Percentiles rank a stretch among this genome's conserved stretches.
phyloP scores from a whole-genome alignment of 2,113 vertebrate genomes.

The Python bivittatus region DNA sequence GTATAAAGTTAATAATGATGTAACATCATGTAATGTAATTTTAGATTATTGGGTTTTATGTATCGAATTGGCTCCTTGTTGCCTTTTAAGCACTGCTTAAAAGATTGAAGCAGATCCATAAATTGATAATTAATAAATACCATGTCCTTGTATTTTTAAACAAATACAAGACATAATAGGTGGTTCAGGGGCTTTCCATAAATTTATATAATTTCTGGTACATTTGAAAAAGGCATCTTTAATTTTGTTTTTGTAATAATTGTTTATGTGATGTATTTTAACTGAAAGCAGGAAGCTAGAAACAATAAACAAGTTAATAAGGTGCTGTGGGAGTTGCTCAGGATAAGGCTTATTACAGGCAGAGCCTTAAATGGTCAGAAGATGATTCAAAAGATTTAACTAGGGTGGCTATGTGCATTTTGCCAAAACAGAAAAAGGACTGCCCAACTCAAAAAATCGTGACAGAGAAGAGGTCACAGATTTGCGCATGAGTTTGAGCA shows the following conservation, averaged over 20 bases:
- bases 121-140: background rate
- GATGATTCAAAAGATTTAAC: slow-evolving; percentile 49
- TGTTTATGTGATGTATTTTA: slow-evolving; percentile 53
- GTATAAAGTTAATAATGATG: background rate
- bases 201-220: slow-evolving; percentile 16
- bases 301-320: slow-evolving; percentile 76
- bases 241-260: slow-evolving; percentile 51
- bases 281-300: slow-evolving; percentile 51
- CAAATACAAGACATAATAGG: background rate
- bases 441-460: background rate
- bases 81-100: background rate
- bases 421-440: background rate
- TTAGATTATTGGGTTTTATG: background rate
- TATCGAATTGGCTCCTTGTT: background rate
- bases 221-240: background rate
- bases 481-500: background rate
- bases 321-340: slow-evolving; percentile 61
- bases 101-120: background rate
- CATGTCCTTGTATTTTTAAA: background rate
- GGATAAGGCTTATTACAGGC: slow-evolving; percentile 62
- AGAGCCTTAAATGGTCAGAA: slow-evolving; percentile 38
- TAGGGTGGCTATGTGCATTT: background rate
- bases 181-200: background rate
- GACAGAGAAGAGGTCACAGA: background rate
- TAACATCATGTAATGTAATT: background rate